These are phyloP conservation scores for Saguinus imperator DNA, from an alignment of 2,113 vertebrate genomes.

Conservation along the genomic window DNA sequence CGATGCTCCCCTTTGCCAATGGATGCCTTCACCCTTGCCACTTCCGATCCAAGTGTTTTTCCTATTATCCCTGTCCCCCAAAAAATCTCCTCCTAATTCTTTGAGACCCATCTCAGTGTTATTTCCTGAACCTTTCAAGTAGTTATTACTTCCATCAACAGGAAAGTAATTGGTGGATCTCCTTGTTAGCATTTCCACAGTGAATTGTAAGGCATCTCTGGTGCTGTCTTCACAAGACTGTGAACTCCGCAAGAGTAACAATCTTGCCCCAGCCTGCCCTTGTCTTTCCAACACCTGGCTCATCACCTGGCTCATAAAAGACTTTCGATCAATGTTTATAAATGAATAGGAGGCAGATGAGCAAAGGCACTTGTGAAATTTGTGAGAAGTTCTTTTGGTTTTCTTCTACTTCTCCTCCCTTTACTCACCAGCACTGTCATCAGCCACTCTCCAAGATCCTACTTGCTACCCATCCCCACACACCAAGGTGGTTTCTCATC, in stretches of 20 bases:
- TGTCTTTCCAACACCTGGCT: no score
- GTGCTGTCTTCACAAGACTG: background rate
- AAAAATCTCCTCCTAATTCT: background rate
- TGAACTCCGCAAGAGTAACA: background rate
- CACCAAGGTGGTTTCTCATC: background rate
- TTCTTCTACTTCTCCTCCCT: background rate
- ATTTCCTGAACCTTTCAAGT: background rate
- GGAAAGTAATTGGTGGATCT: rapidly evolving
- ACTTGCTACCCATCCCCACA: rapidly evolving
- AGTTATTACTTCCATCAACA: background rate
- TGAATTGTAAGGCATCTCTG: background rate
- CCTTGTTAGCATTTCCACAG: background rate
- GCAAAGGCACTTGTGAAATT: background rate
- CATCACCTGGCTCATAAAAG: background rate
- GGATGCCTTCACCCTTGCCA: background rate
- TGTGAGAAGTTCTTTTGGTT: background rate
- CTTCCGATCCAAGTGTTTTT: background rate
- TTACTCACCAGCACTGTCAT: background rate
- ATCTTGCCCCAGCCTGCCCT: background rate
- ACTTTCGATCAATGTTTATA: background rate
- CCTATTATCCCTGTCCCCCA: background rate
- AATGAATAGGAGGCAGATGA: background rate
- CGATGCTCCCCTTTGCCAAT: background rate
- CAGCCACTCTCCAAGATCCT: no score
- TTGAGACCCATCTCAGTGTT: background rate